Conservation (phyloP, 2,888 invertebrate species). For the Thera britannica region DNA sequence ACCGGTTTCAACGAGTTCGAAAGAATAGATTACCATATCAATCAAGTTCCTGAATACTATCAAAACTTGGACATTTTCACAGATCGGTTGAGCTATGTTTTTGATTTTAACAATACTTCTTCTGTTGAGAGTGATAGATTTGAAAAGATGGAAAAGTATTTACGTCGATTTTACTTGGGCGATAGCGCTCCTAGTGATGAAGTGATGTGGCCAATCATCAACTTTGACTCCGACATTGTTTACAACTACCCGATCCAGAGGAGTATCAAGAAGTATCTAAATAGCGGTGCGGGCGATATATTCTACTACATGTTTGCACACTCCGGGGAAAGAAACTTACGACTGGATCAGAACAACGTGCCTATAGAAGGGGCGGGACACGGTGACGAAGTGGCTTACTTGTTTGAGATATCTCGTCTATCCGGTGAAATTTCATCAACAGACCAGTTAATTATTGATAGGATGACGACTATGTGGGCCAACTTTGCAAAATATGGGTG, state of each 20-base stretch:
- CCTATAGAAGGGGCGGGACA: constrained; percentile 52
- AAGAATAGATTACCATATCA: constrained; percentile 36
- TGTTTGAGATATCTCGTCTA: constrained; percentile 50
- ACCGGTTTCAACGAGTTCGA: constrained; percentile 63
- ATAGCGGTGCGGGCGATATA: constrained; percentile 47
- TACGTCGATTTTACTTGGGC: constrained; percentile 60
- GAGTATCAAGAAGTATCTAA: constrained; percentile 51
- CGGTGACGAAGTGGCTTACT: constrained; percentile 61
- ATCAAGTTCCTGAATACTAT: constrained; percentile 14
- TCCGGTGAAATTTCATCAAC: constrained; percentile 37
- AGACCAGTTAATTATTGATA: constrained; percentile 59
- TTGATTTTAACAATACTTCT: constrained; percentile 31
- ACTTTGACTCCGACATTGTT: constrained; percentile 60
- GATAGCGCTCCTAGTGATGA: constrained; percentile 48
- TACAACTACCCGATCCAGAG: constrained; percentile 57
- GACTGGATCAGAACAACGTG: constrained; percentile 42
- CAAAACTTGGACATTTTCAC: constrained; percentile 41
- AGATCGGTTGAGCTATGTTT: constrained; percentile 39
- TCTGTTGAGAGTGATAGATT: constrained; percentile 38
- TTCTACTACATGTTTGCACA: constrained; percentile 66
- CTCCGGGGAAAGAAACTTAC: constrained; percentile 50
- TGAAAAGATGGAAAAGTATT: constrained; percentile 42
- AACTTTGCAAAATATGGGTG: constrained; percentile 71
- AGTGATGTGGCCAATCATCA: constrained; percentile 43
- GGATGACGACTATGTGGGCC: constrained; percentile 69